Evolutionary conservation across 2,888 invertebrate species (phyloP).

Genomic region (Drosophila austrosaltans): DNA sequence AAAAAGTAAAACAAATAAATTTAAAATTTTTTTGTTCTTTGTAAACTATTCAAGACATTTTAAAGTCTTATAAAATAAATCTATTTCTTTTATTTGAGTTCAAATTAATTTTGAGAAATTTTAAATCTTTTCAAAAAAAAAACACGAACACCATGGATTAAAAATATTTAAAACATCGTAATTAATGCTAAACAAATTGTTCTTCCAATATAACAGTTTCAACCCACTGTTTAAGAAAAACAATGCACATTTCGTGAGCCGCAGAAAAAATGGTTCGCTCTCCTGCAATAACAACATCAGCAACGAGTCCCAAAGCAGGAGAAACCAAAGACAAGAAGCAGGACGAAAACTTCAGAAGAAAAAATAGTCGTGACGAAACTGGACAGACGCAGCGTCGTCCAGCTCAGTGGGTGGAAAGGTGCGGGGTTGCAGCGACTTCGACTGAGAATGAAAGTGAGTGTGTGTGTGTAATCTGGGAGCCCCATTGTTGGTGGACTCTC

Average conservation of each 20-base stretch:
- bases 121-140: too few species aligned
- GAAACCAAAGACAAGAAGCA: constrained; percentile 79
- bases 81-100: too few species aligned
- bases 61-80: too few species aligned
- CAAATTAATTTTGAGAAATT: too few species aligned
- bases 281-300: constrained; percentile 54
- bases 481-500: constrained; percentile 71
- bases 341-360: constrained; percentile 72
- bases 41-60: too few species aligned
- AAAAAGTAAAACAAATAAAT: constrained; percentile 4
- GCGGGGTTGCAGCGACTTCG: constrained; percentile 42
- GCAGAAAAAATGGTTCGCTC: constrained; percentile 68
- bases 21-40: too few species aligned
- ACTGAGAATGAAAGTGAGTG: constrained; percentile 76
- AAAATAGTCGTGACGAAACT: constrained; percentile 69
- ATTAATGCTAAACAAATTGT: constrained; percentile 14
- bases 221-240: constrained; percentile 73
- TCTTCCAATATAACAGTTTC: neutral
- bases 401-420: constrained; percentile 26
- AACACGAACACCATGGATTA: too few species aligned
- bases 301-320: constrained; percentile 52
- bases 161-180: too few species aligned
- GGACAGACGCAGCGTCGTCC: constrained; percentile 73
- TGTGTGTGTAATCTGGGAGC: constrained; percentile 47
- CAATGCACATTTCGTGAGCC: constrained; percentile 63